Conservation (phyloP, 2,888 invertebrate species). For the Cryptus armator region DNA sequence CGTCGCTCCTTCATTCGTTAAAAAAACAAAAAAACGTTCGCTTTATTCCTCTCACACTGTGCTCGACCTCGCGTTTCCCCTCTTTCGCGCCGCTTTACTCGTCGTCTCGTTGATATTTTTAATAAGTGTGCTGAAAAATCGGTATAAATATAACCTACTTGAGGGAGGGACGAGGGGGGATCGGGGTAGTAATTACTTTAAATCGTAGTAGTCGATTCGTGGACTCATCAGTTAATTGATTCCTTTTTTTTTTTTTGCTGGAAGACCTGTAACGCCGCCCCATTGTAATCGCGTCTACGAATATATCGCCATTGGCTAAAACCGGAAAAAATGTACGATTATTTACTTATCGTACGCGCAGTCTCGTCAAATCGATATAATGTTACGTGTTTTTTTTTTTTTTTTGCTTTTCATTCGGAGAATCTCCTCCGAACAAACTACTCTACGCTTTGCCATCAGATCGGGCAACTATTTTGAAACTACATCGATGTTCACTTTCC, state of each 20-base stretch:
- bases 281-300: constrained; percentile 60
- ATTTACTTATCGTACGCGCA: constrained; percentile 56
- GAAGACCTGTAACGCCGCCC: constrained; percentile 80
- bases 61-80: constrained; percentile 34
- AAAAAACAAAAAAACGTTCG: constrained; percentile 38
- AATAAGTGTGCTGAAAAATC: constrained; percentile 80
- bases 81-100: constrained; percentile 41
- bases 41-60: constrained; percentile 48
- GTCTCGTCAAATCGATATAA: constrained; percentile 59
- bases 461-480: constrained; percentile 60
- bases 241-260: constrained; percentile 64
- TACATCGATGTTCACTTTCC: constrained; percentile 60
- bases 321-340: constrained; percentile 56
- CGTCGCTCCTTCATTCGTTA: constrained; percentile 22
- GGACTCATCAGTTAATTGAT: constrained; percentile 73
- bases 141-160: constrained; percentile 82
- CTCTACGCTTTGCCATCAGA: constrained; percentile 53
- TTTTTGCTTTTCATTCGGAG: constrained; percentile 27
- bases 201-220: constrained; percentile 78
- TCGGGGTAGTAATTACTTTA: constrained; percentile 62
- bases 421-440: constrained; percentile 43
- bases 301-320: constrained; percentile 59
- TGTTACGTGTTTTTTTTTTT: constrained; percentile 35
- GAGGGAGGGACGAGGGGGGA: constrained; percentile 71
- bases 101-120: constrained; percentile 68